Percentiles rank a stretch among this genome's conserved stretches.
phyloP scores from a whole-genome alignment of 2,797 vertebrate genomes.

The Moxostoma hubbsi region DNA sequence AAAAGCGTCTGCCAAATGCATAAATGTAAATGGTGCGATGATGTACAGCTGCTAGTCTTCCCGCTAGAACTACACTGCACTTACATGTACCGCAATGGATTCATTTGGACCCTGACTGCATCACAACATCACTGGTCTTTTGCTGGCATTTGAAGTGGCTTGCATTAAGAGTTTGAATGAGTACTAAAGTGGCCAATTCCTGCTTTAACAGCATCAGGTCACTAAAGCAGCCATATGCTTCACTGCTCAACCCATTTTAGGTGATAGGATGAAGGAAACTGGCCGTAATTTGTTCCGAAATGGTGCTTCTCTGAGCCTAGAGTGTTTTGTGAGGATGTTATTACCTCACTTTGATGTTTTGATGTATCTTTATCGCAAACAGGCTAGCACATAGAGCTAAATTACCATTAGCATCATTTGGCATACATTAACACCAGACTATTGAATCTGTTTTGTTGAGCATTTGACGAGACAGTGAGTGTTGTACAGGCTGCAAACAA shows the following conservation, averaged over 20 bases:
- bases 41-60: no score
- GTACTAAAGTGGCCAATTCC: neutral
- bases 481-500: no score
- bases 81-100: no score
- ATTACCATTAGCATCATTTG: neutral
- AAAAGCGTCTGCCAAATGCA: no score
- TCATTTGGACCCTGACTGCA: no score
- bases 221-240: conserved; percentile 15
- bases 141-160: no score
- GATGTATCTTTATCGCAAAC: conserved; percentile 25
- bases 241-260: neutral
- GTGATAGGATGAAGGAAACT: conserved; percentile 11
- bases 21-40: no score
- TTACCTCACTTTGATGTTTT: conserved; percentile 3
- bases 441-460: neutral
- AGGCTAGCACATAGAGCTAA: conserved; percentile 10
- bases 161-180: no score
- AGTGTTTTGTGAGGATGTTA: conserved; percentile 32
- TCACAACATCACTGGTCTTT: no score
- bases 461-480: neutral
- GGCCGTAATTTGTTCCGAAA: conserved; percentile 24
- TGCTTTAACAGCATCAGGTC: neutral
- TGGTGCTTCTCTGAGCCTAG: neutral
- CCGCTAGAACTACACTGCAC: no score
- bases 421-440: conserved; percentile 10